Percentiles rank a stretch among this genome's conserved stretches.
phyloP scores from a whole-genome alignment of 2,113 vertebrate genomes.

The Gymnocephalus cernua region DNA sequence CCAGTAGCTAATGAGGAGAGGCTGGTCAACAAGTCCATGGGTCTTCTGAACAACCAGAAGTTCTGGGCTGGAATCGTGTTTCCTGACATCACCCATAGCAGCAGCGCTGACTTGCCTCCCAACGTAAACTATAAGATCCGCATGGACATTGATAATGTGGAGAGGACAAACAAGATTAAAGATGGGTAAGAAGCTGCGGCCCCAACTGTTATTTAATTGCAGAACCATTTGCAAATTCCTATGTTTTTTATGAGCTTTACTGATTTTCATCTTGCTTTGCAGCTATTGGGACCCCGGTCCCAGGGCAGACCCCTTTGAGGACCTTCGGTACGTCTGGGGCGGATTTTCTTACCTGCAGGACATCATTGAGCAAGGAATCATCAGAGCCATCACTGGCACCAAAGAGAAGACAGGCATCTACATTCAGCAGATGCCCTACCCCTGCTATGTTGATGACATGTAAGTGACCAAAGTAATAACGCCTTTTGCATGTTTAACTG shows the following conservation, averaged over 20 bases:
- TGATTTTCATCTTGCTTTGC: slow-evolving; percentile 7
- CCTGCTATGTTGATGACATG: slow-evolving; percentile 98
- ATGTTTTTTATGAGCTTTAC: neutral
- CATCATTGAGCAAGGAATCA: slow-evolving; percentile 95
- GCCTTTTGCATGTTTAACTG: too few species aligned
- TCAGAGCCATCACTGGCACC: slow-evolving; percentile 90
- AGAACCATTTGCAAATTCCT: neutral
- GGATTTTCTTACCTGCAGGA: slow-evolving; percentile 97
- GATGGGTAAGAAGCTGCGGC: slow-evolving; percentile 86
- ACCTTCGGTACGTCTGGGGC: slow-evolving; percentile 97
- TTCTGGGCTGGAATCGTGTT: slow-evolving; percentile 99
- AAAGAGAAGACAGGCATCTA: slow-evolving; percentile 94
- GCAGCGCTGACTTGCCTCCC: slow-evolving; percentile 87
- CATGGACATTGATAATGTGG: slow-evolving; percentile 99
- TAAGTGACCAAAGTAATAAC: slow-evolving; percentile 74
- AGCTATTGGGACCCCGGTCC: slow-evolving; percentile 99
- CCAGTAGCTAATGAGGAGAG: slow-evolving; percentile 91
- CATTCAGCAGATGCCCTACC: slow-evolving; percentile 99
- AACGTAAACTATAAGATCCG: slow-evolving; percentile 98
- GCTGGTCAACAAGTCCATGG: slow-evolving; percentile 94
- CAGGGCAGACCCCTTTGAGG: slow-evolving; percentile 97
- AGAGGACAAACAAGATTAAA: slow-evolving; percentile 98
- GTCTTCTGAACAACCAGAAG: slow-evolving; percentile 91
- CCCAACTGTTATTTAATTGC: neutral
- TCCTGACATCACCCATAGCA: slow-evolving; percentile 82